Base-by-base conservation (phyloP, 2,797 vertebrate species). In the Melanogrammus aeglefinus region DNA sequence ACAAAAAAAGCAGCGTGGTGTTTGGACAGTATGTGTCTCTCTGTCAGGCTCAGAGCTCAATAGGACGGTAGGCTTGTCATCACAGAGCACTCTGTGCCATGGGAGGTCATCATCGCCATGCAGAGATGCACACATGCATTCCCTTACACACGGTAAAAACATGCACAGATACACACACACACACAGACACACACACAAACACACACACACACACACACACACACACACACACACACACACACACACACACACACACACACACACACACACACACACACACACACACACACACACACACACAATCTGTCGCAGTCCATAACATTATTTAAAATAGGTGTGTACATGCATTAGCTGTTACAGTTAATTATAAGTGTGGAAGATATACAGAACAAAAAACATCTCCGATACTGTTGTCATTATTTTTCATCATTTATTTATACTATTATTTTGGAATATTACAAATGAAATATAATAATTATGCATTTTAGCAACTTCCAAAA, bases 91-190 rank as follows among this genome's bases (percentile, higher is more conserved):
- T 94, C 90, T 89, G 88, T 80, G 92, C 92, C 90, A 92, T 92
- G 91, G 92, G 87, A 88, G 89, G 78, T 90, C 88, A 92, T 92
- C 91, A 92, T 84, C 44, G 89, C 90, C 90, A 73, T 73, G 72
- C 47, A 78, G 85, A 85, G 81, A 82, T 79, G 73, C 86, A 83
- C 78, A 80, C 73, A 77, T 72, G 44, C 24, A 78, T n/a, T 33
- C 16, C 51, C 47, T 27, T 16, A 47, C 63, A 79, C 69, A 29
- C 14, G 1, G 4, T n/a, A 24, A 0, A 33, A 35, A 69, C 38
- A 33, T 75, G 79, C 35, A 76, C 47, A 38, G 38, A 18, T 47
- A 74, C 75, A 24, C 72, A 10, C 24, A n/a, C 66, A 18, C 33
- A 78, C 47, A 66, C 47, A 44, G 41, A 80, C 76, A 75, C 71